A percentile compares a stretch with the other conserved stretches of the same genome.
These are phyloP conservation scores for Hydrotaea diabolus DNA, from an alignment of 2,888 invertebrate genomes.

Conservation along the genomic window DNA sequence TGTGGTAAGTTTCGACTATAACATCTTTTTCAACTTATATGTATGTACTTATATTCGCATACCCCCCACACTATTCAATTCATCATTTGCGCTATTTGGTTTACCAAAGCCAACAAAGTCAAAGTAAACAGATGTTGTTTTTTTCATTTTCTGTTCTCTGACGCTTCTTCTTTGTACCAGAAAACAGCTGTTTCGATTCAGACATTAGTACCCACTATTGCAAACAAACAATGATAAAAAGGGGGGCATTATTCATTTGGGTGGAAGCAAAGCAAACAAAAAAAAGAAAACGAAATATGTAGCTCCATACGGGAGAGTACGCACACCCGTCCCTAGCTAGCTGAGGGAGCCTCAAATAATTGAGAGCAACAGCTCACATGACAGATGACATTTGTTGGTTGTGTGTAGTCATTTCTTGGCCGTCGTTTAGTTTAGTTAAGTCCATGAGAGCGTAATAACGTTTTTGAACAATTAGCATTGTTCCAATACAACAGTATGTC, in stretches of 20 bases:
- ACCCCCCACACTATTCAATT: neutral
- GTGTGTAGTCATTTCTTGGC: constrained; percentile 29
- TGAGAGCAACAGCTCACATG: constrained; percentile 40
- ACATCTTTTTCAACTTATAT: no score
- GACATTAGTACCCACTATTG: constrained; percentile 5
- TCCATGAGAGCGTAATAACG: constrained; percentile 52
- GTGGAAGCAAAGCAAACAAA: neutral
- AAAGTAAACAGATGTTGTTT: constrained; percentile 3
- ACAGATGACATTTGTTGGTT: constrained; percentile 51
- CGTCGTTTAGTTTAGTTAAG: constrained; percentile 62
- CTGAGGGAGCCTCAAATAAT: neutral
- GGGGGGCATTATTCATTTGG: constrained; percentile 17
- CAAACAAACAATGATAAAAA: neutral
- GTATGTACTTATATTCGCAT: neutral
- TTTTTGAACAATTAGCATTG: constrained; percentile 33
- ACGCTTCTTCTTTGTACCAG: neutral
- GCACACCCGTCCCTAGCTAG: no score
- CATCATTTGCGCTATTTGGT: neutral
- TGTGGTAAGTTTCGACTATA: constrained; percentile 71
- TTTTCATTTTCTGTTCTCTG: neutral
- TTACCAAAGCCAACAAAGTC: neutral
- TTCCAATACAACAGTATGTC: neutral
- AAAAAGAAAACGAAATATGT: no score
- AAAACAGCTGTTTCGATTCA: constrained; percentile 32
- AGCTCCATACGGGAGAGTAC: neutral